Evolutionary conservation across 2,888 invertebrate genomes (phyloP), one percentile per base, ranked within the genome.

Genomic region (Pseudoips prasinana): DNA sequence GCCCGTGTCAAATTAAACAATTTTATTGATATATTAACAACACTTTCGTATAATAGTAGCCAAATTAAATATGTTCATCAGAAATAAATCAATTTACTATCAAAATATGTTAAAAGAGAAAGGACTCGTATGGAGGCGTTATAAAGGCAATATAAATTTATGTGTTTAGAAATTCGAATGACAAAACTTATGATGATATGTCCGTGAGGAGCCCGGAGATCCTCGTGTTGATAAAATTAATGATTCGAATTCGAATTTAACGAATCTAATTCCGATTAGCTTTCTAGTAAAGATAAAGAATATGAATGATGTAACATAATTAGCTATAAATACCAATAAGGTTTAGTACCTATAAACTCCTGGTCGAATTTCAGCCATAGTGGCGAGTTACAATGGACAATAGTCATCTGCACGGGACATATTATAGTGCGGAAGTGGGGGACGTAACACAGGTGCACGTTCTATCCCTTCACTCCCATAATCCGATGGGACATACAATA

Each of bases 151-250:
- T 57, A 42, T 39, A 41, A 56, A 77, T 74, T 75, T 73, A 73
- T 69, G 58, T 39, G 41, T 69, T 72, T 74, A 67, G 67, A 76
- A 77, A 78, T 63, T 58, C 47, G 43, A 58, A 63, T 64, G 65
- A 71, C 66, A 70, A 63, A 64, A 58, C 46, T 57, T 43, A 51
- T 57, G 54, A 55, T 61, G 33, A 27, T 42, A 32, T 54, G 52
- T 53, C 57, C 49, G 49, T 14, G 31, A 31, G 27, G 29, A 28
- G 10, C 46, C 37, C 22, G 25, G 26, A 4, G 55, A 43, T 51
- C 41, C 27, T 37, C 6, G 27, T 38, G 24, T 35, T 58, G 49
- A 61, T 51, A 46, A 54, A 43, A 14, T 14, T 14, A 14, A 14
- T 14, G 14, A 3, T n/a, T n/a, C n/a, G n/a, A n/a, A n/a, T n/a